phyloP scores from a whole-genome alignment of 2,113 vertebrate species.

The Corydoras maculifer region DNA sequence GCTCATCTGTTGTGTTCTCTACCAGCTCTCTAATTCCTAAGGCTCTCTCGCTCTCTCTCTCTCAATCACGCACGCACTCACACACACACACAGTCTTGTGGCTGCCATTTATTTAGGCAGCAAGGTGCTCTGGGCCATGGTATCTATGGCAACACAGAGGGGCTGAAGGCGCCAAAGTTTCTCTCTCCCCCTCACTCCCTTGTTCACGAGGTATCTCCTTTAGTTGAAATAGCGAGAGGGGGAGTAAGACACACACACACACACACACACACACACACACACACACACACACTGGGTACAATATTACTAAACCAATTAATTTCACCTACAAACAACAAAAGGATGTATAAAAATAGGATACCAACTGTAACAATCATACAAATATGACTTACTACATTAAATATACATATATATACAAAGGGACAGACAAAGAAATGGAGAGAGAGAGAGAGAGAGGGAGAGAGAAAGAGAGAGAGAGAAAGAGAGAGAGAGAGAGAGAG shows the following conservation, averaged over 20 bases:
- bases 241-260: not conserved
- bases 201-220: slow-evolving; percentile 37
- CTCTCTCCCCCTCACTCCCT: slow-evolving; percentile 34
- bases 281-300: no score
- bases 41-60: slow-evolving; percentile 11
- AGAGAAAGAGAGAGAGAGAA: no score
- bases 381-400: no score
- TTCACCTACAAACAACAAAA: no score
- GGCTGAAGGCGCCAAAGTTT: slow-evolving; percentile 68
- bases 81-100: slow-evolving; percentile 45
- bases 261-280: not conserved
- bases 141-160: slow-evolving; percentile 68
- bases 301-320: no score
- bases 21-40: slow-evolving; percentile 21
- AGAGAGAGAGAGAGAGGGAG: not conserved
- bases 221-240: slow-evolving; percentile 15
- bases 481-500: slow-evolving; percentile 20
- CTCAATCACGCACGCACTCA: slow-evolving; percentile 1
- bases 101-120: slow-evolving; percentile 69
- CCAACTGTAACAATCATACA: no score
- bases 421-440: not conserved
- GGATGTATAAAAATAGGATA: no score
- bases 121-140: slow-evolving; percentile 68
- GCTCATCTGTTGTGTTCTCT: slow-evolving; percentile 36
- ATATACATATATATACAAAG: not conserved